phyloP scores from a whole-genome alignment of 2,113 vertebrate species.

The Hemibagrus wyckioides region DNA sequence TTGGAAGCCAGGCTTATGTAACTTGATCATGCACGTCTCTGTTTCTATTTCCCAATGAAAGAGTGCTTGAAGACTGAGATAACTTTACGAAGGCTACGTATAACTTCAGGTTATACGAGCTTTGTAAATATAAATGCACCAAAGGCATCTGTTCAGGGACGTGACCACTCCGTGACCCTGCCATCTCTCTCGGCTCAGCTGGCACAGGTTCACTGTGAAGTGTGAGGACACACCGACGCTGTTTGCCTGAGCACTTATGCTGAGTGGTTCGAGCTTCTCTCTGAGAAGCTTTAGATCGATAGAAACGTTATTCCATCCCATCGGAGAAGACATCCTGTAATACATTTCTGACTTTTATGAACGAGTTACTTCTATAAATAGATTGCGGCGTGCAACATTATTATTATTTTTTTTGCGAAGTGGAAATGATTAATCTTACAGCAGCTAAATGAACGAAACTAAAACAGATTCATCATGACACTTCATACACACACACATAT shows the following conservation, averaged over 20 bases:
- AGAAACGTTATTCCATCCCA: neutral
- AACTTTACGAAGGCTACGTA: too few species aligned
- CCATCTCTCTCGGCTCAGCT: neutral
- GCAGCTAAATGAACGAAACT: neutral
- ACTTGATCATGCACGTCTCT: neutral
- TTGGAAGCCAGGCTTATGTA: neutral
- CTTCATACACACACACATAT: neutral
- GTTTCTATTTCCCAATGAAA: neutral
- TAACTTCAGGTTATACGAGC: neutral
- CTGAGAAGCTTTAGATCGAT: neutral
- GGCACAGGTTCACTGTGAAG: neutral
- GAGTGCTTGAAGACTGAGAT: neutral
- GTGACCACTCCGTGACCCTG: neutral
- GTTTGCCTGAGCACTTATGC: neutral
- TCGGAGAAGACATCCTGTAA: neutral
- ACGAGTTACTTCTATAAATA: slow-evolving; percentile 9
- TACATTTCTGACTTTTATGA: slow-evolving; percentile 10
- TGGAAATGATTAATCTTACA: neutral
- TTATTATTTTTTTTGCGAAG: neutral
- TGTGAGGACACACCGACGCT: neutral
- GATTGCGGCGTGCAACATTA: neutral
- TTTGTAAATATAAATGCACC: neutral
- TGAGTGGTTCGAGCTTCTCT: neutral
- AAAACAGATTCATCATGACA: neutral
- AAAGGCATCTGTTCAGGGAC: neutral